phyloP scores from a whole-genome alignment of 1,140 invertebrate species.

The Lepidurus couesii region DNA sequence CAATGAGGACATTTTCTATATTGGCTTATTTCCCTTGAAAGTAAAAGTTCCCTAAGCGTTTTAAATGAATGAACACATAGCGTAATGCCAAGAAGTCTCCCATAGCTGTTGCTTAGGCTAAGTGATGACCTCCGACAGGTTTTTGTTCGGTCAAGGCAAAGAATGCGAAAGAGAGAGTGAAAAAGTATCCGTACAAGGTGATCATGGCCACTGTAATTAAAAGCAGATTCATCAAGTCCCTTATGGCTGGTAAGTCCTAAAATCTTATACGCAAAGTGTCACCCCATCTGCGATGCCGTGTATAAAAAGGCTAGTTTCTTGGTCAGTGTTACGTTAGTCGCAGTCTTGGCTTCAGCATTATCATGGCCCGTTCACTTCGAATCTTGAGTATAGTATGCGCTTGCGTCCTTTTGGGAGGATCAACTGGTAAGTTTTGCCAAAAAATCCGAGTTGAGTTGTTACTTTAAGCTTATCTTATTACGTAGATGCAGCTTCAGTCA shows the following conservation, averaged over 20 bases:
- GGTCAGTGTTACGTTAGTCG: conserved; percentile 1
- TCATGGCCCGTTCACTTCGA: not conserved
- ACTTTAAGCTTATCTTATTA: conserved; percentile 1
- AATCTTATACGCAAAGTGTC: not conserved
- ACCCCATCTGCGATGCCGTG: not conserved
- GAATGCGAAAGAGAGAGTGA: conserved; percentile 21
- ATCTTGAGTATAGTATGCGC: not conserved
- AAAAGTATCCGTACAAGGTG: not conserved
- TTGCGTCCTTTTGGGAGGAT: not conserved
- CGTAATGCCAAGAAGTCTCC: not conserved
- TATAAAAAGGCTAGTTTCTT: not conserved
- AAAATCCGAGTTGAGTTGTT: not conserved
- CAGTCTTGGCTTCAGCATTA: not conserved
- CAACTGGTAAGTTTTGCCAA: not conserved
- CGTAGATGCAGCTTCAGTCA: conserved; percentile 16
- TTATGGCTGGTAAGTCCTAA: not conserved
- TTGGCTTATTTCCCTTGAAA: not conserved
- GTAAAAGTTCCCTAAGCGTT: conserved; percentile 6
- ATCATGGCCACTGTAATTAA: not conserved
- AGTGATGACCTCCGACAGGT: conserved; percentile 17
- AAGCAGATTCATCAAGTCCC: conserved; percentile 12
- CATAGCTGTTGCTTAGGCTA: conserved; percentile 7
- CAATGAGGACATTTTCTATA: not conserved
- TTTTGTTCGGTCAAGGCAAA: conserved; percentile 8
- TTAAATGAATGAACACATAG: not conserved